Evolutionary conservation across 2,113 vertebrate genomes (phyloP).

Genomic region (Crypturellus undulatus): DNA sequence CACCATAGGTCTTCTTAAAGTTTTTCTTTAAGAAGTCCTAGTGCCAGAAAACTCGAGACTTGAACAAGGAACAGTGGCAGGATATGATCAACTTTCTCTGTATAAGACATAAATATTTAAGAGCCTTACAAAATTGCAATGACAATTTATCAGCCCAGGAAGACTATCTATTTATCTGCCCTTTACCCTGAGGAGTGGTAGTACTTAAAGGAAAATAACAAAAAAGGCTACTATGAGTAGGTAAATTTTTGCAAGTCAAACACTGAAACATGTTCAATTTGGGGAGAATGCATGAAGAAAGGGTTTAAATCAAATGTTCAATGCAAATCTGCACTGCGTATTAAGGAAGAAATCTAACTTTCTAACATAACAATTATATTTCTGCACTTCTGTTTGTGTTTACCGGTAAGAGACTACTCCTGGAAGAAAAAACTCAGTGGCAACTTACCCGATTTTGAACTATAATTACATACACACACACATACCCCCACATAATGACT

Average conservation of each 20-base stretch:
- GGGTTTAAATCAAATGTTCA: background rate
- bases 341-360: background rate
- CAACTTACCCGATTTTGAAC: constrained; percentile 24
- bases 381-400: constrained; percentile 6
- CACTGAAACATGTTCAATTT: background rate
- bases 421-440: constrained; percentile 21
- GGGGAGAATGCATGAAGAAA: background rate
- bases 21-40: constrained; percentile 49
- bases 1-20: constrained; percentile 2
- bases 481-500: background rate
- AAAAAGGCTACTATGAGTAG: background rate
- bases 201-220: background rate
- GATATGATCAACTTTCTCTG: constrained; percentile 30
- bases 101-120: constrained; percentile 40
- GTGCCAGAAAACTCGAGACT: constrained; percentile 48
- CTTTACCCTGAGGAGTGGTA: constrained; percentile 55
- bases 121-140: constrained; percentile 41
- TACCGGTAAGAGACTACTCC: background rate
- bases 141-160: constrained; percentile 48
- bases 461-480: background rate
- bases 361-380: background rate
- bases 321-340: background rate
- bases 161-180: constrained; percentile 49
- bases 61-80: constrained; percentile 54
- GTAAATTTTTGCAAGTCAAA: background rate